Base-by-base conservation (phyloP, 2,113 vertebrate genomes). In the Oreotrochilus melanogaster region DNA sequence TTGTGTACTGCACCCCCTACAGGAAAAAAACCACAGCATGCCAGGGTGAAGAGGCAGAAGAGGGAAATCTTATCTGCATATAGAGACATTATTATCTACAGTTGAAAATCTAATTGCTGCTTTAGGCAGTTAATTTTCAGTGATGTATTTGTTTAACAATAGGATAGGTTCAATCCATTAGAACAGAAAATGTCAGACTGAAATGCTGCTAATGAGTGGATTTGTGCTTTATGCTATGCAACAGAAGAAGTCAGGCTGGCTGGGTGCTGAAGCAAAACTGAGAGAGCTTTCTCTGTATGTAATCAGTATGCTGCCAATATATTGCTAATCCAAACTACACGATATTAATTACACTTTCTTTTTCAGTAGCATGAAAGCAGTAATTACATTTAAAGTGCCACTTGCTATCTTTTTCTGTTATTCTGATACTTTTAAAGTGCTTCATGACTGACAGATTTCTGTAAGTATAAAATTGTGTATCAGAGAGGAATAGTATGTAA, bases 1-100 rank as follows among this genome's bases (percentile, higher is more conserved):
- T 78, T 91, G 84, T 43, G 31, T 4, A 58, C 50, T 83, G 70
- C 89, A 86, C 93, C 91, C 87, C 85, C 87, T 97, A 8, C 37
- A 89, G 87, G 93, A 85, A 37, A 91, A 85, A 79, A 47, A 2
- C 22, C 57, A 33, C 12, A 70, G 7, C 14, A 11, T 7, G 17
- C 6, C 73, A 69, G 48, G 45, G 56, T 27, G 6, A 47, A 70
- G 4, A 5, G 23, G 0, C 0, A 0, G 14, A 13, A 27, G 60
- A 57, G 19, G 6, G 28, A 75, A 85, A 18, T 31, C 30, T 91
- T 51, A 7, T 3, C 30, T 22, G n/a, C 22, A 27, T 50, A 39
- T 42, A 76, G 5, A 71, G 56, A 58, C 17, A 47, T 48, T 60
- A 31, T 42, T 31, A 62, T 75, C 58, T 69, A 18, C 12, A 37